Conservation (phyloP, 2,797 vertebrate species). For the Gambusia yucatana region DNA sequence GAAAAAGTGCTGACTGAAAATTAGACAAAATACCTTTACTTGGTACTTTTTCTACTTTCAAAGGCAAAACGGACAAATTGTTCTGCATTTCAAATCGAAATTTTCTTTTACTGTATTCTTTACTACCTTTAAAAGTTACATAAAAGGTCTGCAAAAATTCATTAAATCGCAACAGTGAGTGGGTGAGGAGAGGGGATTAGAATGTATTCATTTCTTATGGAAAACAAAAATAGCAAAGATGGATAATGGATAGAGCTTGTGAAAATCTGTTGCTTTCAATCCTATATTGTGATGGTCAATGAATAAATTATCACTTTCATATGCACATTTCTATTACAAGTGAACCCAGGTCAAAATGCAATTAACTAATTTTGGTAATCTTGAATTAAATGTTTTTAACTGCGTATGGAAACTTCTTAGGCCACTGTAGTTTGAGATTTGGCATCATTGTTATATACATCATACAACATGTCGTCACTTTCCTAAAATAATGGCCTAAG, state of each 20-base stretch:
- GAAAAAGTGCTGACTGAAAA: conserved; percentile 43
- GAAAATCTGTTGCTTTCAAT: neutral
- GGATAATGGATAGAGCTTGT: neutral
- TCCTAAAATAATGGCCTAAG: too few relatives aligned
- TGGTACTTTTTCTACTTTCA: neutral
- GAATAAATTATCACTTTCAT: neutral
- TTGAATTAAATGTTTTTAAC: neutral
- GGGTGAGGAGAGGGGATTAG: neutral
- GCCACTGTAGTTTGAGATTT: neutral
- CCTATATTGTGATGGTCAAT: neutral
- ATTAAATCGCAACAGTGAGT: neutral
- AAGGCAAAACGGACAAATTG: neutral
- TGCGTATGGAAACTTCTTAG: neutral
- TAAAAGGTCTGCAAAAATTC: neutral
- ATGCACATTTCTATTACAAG: neutral
- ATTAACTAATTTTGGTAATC: neutral
- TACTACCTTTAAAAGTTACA: neutral
- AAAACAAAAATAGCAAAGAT: neutral
- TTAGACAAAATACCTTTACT: conserved; percentile 5
- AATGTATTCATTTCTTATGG: neutral
- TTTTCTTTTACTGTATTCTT: neutral
- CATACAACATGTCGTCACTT: neutral
- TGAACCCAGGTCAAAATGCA: too few relatives aligned
- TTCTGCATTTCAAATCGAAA: neutral
- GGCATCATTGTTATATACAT: neutral